Evolutionary conservation across 2,797 vertebrate species (phyloP).

Genomic region (Meriones psammophilus): DNA sequence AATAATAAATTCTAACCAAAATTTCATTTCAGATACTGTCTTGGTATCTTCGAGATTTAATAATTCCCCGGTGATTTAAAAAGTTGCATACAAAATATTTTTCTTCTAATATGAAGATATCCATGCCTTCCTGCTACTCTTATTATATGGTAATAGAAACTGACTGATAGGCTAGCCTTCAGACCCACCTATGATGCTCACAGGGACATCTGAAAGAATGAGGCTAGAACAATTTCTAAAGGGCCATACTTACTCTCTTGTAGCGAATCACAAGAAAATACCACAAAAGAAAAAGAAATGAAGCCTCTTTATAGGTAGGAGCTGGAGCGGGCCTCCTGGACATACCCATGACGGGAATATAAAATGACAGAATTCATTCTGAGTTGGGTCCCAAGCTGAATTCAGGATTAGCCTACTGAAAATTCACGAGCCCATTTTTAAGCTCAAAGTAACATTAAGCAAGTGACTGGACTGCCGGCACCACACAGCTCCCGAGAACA

Average conservation of each 20-base stretch:
- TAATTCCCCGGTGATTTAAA: neutral
- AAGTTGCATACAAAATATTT: neutral
- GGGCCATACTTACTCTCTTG: neutral
- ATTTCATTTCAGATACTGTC: neutral
- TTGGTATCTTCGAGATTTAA: neutral
- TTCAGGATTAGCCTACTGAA: slow-evolving; percentile 21
- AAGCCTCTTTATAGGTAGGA: neutral
- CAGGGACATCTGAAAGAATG: neutral
- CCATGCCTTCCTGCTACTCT: neutral
- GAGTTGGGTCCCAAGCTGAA: slow-evolving; percentile 3
- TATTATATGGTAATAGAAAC: neutral
- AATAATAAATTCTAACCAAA: neutral
- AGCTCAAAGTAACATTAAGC: slow-evolving; percentile 27
- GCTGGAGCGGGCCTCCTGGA: neutral
- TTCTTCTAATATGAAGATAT: neutral
- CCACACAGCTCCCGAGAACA: neutral
- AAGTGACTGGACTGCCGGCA: neutral
- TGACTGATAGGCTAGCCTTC: neutral
- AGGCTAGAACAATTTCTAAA: neutral
- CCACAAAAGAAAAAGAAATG: neutral
- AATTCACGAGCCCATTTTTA: slow-evolving; percentile 47
- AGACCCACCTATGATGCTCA: neutral
- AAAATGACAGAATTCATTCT: slow-evolving; percentile 45
- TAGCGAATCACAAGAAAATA: neutral
- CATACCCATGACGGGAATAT: neutral